phyloP scores from a whole-genome alignment of 2,797 vertebrate species.

The Rachycentron canadum region DNA sequence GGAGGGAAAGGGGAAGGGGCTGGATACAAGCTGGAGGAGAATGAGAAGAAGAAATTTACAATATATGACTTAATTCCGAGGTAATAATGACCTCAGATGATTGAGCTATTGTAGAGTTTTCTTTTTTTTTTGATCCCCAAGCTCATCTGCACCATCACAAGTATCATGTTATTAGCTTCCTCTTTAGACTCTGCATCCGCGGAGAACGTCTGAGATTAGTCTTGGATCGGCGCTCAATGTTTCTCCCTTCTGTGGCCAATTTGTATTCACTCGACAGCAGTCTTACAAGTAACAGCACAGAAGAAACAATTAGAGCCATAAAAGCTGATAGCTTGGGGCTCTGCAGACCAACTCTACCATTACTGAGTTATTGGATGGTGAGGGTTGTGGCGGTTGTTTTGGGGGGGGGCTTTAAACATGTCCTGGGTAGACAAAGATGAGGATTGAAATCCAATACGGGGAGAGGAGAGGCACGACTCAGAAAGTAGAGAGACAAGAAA shows the following conservation, averaged over 20 bases:
- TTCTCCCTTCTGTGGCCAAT: conserved; percentile 71
- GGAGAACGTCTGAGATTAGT: conserved; percentile 71
- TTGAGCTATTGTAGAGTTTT: conserved; percentile 28
- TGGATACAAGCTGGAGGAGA: conserved; percentile 28
- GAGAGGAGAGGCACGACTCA: conserved; percentile 10
- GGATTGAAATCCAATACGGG: conserved; percentile 30
- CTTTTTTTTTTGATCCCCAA: conserved; percentile 3
- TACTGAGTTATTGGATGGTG: conserved; percentile 73
- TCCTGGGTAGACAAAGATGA: conserved; percentile 26
- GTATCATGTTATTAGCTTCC: conserved; percentile 57
- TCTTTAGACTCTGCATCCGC: conserved; percentile 53
- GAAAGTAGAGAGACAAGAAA: neutral
- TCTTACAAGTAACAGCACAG: conserved; percentile 71
- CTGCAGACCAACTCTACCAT: conserved; percentile 69
- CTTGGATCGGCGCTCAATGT: conserved; percentile 61
- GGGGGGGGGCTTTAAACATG: conserved; percentile 38
- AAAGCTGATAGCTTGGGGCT: conserved; percentile 71
- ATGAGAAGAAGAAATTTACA: conserved; percentile 28
- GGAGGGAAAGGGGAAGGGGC: neutral
- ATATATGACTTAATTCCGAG: conserved; percentile 37
- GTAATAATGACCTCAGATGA: conserved; percentile 46
- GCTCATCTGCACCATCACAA: conserved; percentile 32
- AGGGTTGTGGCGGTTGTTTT: neutral
- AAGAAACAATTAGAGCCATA: conserved; percentile 81
- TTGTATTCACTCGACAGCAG: conserved; percentile 75